These are phyloP conservation scores for Cartodere bifasciata DNA, from an alignment of 2,888 invertebrate species.

Conservation along the genomic window DNA sequence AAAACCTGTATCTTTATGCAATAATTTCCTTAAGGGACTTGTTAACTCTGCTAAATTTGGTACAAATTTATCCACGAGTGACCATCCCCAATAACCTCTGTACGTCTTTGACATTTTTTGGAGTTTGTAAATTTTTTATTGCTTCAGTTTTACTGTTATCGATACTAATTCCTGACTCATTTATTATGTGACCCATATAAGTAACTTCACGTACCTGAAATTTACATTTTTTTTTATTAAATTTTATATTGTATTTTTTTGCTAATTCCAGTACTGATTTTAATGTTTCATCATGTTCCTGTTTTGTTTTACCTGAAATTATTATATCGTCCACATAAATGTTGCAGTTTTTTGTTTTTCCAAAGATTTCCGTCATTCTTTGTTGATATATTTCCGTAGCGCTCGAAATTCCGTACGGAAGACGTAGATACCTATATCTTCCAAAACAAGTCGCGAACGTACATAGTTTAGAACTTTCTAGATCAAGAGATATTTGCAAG, in stretches of 20 bases:
- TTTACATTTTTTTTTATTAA: constrained; percentile 4
- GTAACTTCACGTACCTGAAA: neutral
- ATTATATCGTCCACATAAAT: neutral
- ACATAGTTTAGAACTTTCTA: neutral
- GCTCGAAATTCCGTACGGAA: neutral
- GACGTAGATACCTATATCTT: neutral
- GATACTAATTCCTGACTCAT: neutral
- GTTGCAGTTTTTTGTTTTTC: neutral
- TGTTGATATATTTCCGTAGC: neutral
- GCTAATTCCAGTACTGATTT: neutral
- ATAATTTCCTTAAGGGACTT: constrained; percentile 7
- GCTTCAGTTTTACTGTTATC: constrained; percentile 1
- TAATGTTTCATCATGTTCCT: constrained; percentile 1
- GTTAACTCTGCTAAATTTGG: constrained; percentile 7
- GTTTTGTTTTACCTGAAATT: neutral
- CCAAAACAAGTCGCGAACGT: constrained; percentile 2
- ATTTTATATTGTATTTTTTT: neutral
- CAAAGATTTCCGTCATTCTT: neutral
- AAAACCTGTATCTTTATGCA: constrained; percentile 8
- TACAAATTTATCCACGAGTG: constrained; percentile 9
- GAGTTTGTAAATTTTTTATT: constrained; percentile 1
- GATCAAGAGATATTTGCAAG: neutral
- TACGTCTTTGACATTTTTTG: constrained; percentile 1
- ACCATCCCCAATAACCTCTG: constrained; percentile 6
- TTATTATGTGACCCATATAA: constrained; percentile 1